phyloP scores from a whole-genome alignment of 2,797 vertebrate genomes.

The Pseudochromis fuscus region DNA sequence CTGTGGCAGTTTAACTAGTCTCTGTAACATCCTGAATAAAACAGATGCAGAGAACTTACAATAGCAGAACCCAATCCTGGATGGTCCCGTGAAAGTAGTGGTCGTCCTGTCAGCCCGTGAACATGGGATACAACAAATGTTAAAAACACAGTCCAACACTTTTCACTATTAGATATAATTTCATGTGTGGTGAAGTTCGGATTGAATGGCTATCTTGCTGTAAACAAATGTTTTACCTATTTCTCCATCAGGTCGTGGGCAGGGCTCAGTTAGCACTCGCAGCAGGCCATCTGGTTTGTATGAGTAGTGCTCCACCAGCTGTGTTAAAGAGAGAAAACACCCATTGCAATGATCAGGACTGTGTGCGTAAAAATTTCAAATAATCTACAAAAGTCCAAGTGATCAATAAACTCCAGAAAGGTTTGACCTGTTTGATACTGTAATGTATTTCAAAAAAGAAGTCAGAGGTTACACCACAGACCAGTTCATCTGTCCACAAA shows the following conservation, averaged over 20 bases:
- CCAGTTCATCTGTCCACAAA: too few species aligned
- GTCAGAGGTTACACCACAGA: too few species aligned
- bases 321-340: constrained; percentile 4
- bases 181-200: neutral
- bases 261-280: constrained; percentile 90
- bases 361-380: neutral
- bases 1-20: neutral
- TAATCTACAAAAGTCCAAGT: neutral
- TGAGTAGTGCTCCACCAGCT: constrained; percentile 98
- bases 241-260: constrained; percentile 78
- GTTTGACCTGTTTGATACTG: too few species aligned
- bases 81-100: constrained; percentile 50
- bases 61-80: constrained; percentile 40
- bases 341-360: neutral
- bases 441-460: too few species aligned
- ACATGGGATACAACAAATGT: neutral
- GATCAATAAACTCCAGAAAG: neutral
- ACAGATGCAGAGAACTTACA: constrained; percentile 35
- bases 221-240: constrained; percentile 50
- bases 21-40: neutral
- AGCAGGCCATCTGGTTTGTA: constrained; percentile 96
- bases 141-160: neutral
- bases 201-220: neutral
- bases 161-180: neutral
- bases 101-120: constrained; percentile 44